Evolutionary conservation across 2,888 invertebrate genomes (phyloP), one percentile per base, ranked within the genome.

Genomic region (Apomyelois bistriatella): DNA sequence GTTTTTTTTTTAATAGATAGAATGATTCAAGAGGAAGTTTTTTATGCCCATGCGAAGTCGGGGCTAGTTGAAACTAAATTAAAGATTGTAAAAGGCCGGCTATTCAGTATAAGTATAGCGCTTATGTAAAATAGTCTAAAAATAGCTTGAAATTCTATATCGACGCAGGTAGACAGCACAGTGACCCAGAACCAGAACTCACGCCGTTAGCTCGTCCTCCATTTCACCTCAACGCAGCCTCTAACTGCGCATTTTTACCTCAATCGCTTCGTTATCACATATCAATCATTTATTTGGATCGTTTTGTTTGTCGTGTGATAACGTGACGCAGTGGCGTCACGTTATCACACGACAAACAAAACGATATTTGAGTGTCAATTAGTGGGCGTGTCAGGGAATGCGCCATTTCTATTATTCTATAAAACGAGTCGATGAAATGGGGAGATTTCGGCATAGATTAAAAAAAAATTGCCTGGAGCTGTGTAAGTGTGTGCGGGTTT

Each of bases 161-260:
- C 32, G 10, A 4, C 10, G 9, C 28, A 28, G 28, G 3, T 28
- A 5, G 28, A 5, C 28, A 38, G 15, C 37, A 38, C 38, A 13
- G 16, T 46, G 32, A 46, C 46, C 32, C 15, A 28, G 15, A 22
- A 22, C 5, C n/a, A n/a, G 22, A 22, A 22, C 16, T 46, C 30
- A 32, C 43, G 32, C 46, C 46, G 46, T 32, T 32, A 46, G 9
- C 8, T 28, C 40, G 46, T 46, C 46, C 46, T 46, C 32, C 16
- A 35, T 46, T 32, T 1, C 46, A 43, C 12, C 13, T 10, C 10
- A n/a, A 2, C 2, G 22, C 22, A 22, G 22, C 22, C 22, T 22
- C 3, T 12, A 46, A 46, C 46, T 46, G 46, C 46, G 46, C 46
- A 46, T 8, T 32, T 46, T 9, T 9, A 13, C 28, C 13, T 32